A percentile compares a stretch with the other conserved stretches of the same genome.
These are phyloP conservation scores for Arizona elegans DNA, from an alignment of 2,113 vertebrate species.

Conservation along the genomic window DNA sequence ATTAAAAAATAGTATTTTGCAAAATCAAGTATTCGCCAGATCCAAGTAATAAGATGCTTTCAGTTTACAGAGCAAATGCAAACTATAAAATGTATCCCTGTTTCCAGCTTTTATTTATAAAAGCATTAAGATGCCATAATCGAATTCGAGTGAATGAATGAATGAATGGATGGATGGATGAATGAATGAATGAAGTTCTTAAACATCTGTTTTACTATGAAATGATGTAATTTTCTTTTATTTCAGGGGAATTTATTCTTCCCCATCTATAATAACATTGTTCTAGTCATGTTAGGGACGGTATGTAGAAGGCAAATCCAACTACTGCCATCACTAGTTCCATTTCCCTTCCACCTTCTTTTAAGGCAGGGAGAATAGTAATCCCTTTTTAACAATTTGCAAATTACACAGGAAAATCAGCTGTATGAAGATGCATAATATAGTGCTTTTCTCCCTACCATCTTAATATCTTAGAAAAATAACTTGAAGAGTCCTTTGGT, in stretches of 20 bases:
- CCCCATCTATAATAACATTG: slow-evolving; percentile 12
- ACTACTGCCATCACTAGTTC: background rate
- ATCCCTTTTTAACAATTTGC: slow-evolving; percentile 37
- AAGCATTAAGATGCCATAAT: slow-evolving; percentile 53
- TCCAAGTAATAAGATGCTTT: slow-evolving; percentile 51
- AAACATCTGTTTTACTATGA: slow-evolving; percentile 44
- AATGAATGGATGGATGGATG: background rate
- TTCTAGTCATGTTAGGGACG: slow-evolving; percentile 26
- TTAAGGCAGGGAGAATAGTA: slow-evolving; percentile 12
- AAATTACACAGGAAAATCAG: slow-evolving; percentile 41
- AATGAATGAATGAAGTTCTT: slow-evolving; percentile 29
- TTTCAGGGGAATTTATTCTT: background rate
- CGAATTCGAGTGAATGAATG: background rate
- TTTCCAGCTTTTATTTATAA: slow-evolving; percentile 17
- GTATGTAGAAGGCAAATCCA: background rate
- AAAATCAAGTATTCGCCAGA: slow-evolving; percentile 53
- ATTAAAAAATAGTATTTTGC: slow-evolving; percentile 27
- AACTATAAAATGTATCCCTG: slow-evolving; percentile 51
- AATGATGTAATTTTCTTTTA: slow-evolving; percentile 47
- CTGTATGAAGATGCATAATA: slow-evolving; percentile 38
- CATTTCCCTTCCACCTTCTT: slow-evolving; percentile 1
- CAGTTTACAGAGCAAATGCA: background rate
- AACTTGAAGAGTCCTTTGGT: slow-evolving; percentile 61
- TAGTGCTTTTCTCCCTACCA: slow-evolving; percentile 33
- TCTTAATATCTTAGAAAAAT: slow-evolving; percentile 52